These are phyloP conservation scores for Tadarida brasiliensis DNA, from an alignment of 2,797 vertebrate genomes.

Conservation along the genomic window DNA sequence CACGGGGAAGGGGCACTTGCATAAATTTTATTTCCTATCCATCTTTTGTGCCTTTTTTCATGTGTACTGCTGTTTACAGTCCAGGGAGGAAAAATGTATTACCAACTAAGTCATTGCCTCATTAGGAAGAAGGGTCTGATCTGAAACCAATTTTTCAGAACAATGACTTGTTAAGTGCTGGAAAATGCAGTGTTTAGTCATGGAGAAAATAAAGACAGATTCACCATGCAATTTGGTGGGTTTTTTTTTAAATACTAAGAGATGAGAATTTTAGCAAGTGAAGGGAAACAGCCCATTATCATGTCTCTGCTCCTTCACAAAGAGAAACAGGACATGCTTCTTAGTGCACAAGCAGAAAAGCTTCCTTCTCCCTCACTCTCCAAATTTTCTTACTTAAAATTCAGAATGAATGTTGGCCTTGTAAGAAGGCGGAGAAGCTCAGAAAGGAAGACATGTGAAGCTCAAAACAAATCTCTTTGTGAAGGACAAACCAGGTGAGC, in stretches of 20 bases:
- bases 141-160: slow-evolving; percentile 87
- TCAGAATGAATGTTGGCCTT: slow-evolving; percentile 66
- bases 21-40: slow-evolving; percentile 61
- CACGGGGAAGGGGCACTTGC: slow-evolving; percentile 1
- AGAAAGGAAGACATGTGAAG: slow-evolving; percentile 7
- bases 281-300: slow-evolving; percentile 78
- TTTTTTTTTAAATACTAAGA: slow-evolving; percentile 50
- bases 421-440: slow-evolving; percentile 55
- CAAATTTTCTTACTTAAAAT: slow-evolving; percentile 78
- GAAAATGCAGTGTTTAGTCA: slow-evolving; percentile 86
- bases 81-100: slow-evolving; percentile 49
- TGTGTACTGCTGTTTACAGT: slow-evolving; percentile 62
- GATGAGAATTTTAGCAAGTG: slow-evolving; percentile 80
- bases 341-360: slow-evolving; percentile 79
- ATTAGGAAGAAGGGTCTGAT: slow-evolving; percentile 86
- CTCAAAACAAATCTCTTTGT: slow-evolving; percentile 77
- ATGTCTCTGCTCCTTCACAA: slow-evolving; percentile 77
- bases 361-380: neutral
- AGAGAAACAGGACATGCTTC: slow-evolving; percentile 66
- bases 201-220: slow-evolving; percentile 86
- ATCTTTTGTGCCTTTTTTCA: slow-evolving; percentile 59
- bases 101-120: slow-evolving; percentile 83
- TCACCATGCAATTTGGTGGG: slow-evolving; percentile 77
- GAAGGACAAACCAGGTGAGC: slow-evolving; percentile 79
- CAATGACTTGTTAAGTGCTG: slow-evolving; percentile 86